Evolutionary conservation across 2,113 vertebrate species (phyloP), one percentile per base, ranked within the genome.

Genomic region (Lampris megalopsis): DNA sequence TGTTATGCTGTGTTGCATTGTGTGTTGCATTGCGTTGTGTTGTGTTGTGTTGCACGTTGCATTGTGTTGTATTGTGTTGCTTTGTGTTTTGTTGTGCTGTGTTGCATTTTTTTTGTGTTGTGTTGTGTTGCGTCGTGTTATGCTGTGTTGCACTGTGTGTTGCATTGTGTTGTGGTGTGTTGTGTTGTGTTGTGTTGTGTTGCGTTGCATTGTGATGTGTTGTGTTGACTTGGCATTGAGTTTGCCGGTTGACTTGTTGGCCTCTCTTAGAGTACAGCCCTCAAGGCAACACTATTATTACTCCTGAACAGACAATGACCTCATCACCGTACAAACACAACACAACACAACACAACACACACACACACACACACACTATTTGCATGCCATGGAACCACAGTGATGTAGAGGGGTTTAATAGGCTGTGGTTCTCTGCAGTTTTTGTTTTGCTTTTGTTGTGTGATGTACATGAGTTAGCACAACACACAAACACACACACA

Each of bases 241-340:
- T 60, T 71, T 58, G 10, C 56, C 66, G 49, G 49, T 61, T 68
- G 42, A 76, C 58, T 71, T 1, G 6, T 11, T 68, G 68, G 75
- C 71, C 49, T 53, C 52, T 64, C 65, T 71, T 69, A 8, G 54
- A 77, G 49, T 49, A 43, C 70, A 77, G 71, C 77, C 72, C 75
- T 80, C 50, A 36, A 61, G 76, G 72, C 67, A 74, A 57, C 6
- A 9, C 52, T 73, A 63, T 45, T 10, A 84, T 70, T 76, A 81
- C 67, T 59, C 11, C 71, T 79, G n/a, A 77, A 57, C 63, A 59
- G 36, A 75, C 65, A 69, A 50, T 72, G 71, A 86, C 45, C 54
- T 63, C 64, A n/a, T 2, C 45, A 37, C 45, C 63, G n/a, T 4
- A 6, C 41, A 63, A 4, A 24, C 60, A 45, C 60, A 43, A 45